phyloP scores from a whole-genome alignment of 2,888 invertebrate species.

The Dusona sp. region DNA sequence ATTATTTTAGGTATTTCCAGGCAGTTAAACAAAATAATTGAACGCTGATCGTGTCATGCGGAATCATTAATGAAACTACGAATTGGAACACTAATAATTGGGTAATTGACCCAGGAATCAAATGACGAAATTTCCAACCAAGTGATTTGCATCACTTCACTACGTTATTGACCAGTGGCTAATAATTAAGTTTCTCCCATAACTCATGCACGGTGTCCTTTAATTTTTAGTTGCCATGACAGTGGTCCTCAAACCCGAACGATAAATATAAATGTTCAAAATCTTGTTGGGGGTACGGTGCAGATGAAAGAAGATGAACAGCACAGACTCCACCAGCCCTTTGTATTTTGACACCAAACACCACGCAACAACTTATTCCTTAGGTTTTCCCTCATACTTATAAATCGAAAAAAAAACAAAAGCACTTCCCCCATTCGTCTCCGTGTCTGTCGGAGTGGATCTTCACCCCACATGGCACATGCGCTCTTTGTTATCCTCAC shows the following conservation, averaged over 20 bases:
- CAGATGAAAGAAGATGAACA: constrained; percentile 43
- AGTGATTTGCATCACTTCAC: neutral
- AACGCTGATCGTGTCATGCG: neutral
- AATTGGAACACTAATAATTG: neutral
- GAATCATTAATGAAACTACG: neutral
- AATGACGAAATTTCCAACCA: neutral
- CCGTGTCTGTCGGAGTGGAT: constrained; percentile 28
- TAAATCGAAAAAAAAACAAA: constrained; percentile 29
- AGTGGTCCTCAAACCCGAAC: neutral
- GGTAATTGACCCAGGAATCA: neutral
- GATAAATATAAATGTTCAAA: constrained; percentile 31
- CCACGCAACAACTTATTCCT: neutral
- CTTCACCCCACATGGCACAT: constrained; percentile 20
- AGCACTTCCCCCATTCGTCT: constrained; percentile 37
- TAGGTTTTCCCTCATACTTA: neutral
- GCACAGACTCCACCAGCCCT: neutral
- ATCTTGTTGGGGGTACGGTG: constrained; percentile 8
- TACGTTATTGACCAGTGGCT: neutral
- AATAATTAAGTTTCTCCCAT: neutral
- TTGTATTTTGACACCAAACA: neutral
- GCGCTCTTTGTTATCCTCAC: constrained; percentile 21
- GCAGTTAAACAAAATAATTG: no score
- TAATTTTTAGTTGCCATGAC: neutral
- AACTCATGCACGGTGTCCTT: neutral
- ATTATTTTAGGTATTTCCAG: neutral